These are phyloP conservation scores for Myopa tessellatipennis DNA, from an alignment of 2,888 invertebrate genomes.

Conservation along the genomic window DNA sequence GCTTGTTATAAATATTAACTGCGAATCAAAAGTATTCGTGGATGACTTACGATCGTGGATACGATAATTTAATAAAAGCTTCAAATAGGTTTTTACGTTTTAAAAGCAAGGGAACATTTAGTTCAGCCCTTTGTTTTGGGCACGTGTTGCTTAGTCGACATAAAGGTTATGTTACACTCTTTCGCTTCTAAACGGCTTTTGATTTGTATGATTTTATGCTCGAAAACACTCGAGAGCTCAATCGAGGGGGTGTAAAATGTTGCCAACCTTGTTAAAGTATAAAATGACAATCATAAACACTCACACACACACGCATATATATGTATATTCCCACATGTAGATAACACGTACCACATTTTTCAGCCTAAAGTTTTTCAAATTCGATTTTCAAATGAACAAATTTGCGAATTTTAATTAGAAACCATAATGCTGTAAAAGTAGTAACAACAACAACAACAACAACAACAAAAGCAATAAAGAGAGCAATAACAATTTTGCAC, in stretches of 20 bases:
- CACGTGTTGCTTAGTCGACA: too few species aligned
- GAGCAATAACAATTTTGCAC: conserved; percentile 1
- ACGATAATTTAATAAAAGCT: too few species aligned
- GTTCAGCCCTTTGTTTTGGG: too few species aligned
- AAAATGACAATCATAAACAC: background rate
- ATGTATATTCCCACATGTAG: background rate
- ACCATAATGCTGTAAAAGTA: conserved; percentile 8
- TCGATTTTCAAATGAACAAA: conserved; percentile 34
- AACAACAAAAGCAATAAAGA: background rate
- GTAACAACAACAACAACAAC: background rate
- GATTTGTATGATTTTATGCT: too few species aligned
- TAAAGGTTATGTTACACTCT: too few species aligned
- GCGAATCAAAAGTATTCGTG: too few species aligned
- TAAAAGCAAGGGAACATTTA: too few species aligned
- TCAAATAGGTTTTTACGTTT: too few species aligned
- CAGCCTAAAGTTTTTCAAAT: conserved; percentile 16
- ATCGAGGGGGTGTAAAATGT: background rate
- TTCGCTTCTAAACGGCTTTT: too few species aligned
- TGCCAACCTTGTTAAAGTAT: background rate
- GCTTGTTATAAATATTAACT: too few species aligned
- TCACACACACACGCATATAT: background rate
- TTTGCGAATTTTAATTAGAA: conserved; percentile 34
- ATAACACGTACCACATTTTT: background rate
- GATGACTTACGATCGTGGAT: too few species aligned
- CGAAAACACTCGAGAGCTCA: too few species aligned